These are phyloP conservation scores for Argyrosomus regius DNA, from an alignment of 2,797 vertebrate species.

Conservation along the genomic window DNA sequence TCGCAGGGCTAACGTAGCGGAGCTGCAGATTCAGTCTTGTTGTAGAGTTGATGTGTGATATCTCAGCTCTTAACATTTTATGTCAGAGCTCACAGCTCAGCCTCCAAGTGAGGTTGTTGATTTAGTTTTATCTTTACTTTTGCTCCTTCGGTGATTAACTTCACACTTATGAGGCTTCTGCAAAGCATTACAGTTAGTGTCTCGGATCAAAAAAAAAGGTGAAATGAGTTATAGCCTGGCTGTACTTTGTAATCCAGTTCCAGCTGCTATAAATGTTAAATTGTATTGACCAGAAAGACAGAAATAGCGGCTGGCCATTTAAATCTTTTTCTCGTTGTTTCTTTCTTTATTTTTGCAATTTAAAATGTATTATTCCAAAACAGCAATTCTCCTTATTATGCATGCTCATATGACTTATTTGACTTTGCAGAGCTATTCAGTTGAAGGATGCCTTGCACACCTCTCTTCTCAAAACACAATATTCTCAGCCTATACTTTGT, in stretches of 20 bases:
- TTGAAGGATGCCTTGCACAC: neutral
- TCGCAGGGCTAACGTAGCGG: neutral
- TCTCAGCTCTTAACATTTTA: conserved; percentile 2
- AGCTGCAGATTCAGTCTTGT: neutral
- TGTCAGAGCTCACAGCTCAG: conserved; percentile 12
- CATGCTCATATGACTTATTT: conserved; percentile 4
- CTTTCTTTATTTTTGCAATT: neutral
- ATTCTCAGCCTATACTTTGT: neutral
- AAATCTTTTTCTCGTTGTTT: neutral
- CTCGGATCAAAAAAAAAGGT: conserved; percentile 35
- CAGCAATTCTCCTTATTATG: neutral
- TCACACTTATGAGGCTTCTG: conserved; percentile 14
- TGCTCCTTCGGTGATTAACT: conserved; percentile 29
- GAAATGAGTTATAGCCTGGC: conserved; percentile 10
- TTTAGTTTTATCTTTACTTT: conserved; percentile 44
- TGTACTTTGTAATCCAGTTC: conserved; percentile 2
- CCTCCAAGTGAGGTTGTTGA: neutral
- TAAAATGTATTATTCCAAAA: conserved; percentile 5
- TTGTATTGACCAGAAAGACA: neutral
- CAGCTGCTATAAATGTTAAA: neutral
- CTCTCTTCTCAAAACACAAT: neutral
- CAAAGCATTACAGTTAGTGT: conserved; percentile 18
- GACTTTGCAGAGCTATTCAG: conserved; percentile 13
- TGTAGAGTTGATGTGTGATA: too few species aligned
- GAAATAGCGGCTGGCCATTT: neutral